phyloP scores from a whole-genome alignment of 2,797 vertebrate species.

The Meda fulgida region DNA sequence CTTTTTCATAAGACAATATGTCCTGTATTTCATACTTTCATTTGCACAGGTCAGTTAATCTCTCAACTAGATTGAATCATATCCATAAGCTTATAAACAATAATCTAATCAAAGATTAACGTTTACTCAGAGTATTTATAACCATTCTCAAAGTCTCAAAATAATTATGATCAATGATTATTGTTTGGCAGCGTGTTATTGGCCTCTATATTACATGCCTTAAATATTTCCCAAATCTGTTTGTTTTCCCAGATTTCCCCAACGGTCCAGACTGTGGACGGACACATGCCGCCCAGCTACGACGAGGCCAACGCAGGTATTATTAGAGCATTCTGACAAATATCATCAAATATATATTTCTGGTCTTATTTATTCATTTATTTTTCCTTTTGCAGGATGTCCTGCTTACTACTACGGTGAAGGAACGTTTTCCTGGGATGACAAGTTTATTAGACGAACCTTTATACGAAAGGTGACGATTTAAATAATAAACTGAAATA shows the following conservation, averaged over 20 bases:
- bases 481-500: not conserved
- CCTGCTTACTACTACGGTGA: conserved; percentile 73
- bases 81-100: not conserved
- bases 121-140: not conserved
- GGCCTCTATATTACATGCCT: not conserved
- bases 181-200: not conserved
- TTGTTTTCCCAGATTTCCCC: conserved; percentile 75
- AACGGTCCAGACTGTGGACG: conserved; percentile 76
- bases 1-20: not conserved
- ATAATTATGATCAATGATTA: not conserved
- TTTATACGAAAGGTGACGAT: conserved; percentile 91
- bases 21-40: not conserved
- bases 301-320: conserved; percentile 88
- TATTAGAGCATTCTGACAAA: conserved; percentile 57
- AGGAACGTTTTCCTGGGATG: conserved; percentile 88
- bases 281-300: conserved; percentile 85
- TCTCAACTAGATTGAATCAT: conserved; percentile 2
- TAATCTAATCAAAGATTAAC: not conserved
- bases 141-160: not conserved
- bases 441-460: conserved; percentile 83
- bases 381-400: conserved; percentile 64
- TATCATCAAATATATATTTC: conserved; percentile 64
- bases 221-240: not conserved
- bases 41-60: not conserved
- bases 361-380: conserved; percentile 31